Base-by-base conservation (phyloP, 2,113 vertebrate genomes). In the Polyodon spathula region DNA sequence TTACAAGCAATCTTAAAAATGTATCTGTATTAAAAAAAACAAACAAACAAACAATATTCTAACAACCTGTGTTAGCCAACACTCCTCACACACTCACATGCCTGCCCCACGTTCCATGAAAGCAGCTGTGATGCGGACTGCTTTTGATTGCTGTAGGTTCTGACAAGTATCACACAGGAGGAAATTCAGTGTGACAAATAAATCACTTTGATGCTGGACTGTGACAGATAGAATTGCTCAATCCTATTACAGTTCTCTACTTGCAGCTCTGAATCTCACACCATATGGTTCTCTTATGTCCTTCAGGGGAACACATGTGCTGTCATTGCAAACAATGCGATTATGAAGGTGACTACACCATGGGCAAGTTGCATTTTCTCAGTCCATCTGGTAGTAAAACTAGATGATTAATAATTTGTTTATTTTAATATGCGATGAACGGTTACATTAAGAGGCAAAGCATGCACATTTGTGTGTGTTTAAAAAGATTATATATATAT, bases 151-250 rank as follows among this genome's bases (percentile, higher is more conserved):
- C 4, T 50, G 9, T n/a, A 11, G 14, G 48, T 50, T 10, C 48
- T 50, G 48, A 50, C 48, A 50, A n/a, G 48, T 50, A 50, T 50
- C 48, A n/a, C 48, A 50, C 48, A n/a, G 15, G 12, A 50, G 48
- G 48, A 50, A n/a, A 50, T 50, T 50, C 48, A 5, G 10, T 50
- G 48, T 50, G 48, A 50, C 48, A 50, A 50, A 50, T 50, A 50
- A 50, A 50, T 50, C 7, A 50, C 48, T 50, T 10, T 50, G 48
- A 4, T 3, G 48, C 48, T 50, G 5, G 10, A n/a, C 48, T 12
- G 48, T 3, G 48, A 50, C 9, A 50, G 48, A 50, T 2, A 11
- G 48, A 50, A 50, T 50, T 50, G 48, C 15, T 50, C 8, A 50
- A 50, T 50, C 48, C 48, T n/a, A 14, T 50, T 50, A 50, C 48